Conservation (phyloP, 2,888 invertebrate species). For the Thymelicus acteon region DNA sequence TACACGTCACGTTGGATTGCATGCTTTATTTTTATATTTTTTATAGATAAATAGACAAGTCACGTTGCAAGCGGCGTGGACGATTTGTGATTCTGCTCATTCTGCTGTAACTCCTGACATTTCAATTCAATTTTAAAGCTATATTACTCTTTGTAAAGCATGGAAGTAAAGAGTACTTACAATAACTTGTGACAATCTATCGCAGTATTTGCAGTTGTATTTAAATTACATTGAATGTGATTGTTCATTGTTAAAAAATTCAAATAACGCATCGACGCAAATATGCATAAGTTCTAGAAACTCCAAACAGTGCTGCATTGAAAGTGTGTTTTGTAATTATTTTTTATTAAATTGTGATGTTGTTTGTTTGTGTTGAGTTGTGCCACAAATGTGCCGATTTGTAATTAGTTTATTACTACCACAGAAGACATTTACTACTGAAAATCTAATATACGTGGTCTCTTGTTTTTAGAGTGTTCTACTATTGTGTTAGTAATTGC, state of each 20-base stretch:
- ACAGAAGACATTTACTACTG: not conserved
- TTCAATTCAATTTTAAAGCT: slow-evolving; percentile 6
- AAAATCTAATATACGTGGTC: slow-evolving; percentile 1
- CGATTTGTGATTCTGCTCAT: slow-evolving; percentile 36
- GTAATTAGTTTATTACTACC: not conserved
- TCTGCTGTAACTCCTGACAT: slow-evolving; percentile 24
- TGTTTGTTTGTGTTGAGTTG: slow-evolving; percentile 7
- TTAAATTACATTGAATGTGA: slow-evolving; percentile 16
- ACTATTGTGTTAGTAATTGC: not conserved
- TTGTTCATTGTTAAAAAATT: not conserved
- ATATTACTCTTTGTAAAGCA: too few species aligned
- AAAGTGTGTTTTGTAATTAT: not conserved
- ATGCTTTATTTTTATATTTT: too few species aligned
- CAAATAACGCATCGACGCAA: slow-evolving; percentile 38
- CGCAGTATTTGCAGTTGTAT: not conserved
- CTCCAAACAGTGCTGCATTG: slow-evolving; percentile 17
- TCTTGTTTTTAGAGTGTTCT: too few species aligned
- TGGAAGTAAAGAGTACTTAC: too few species aligned
- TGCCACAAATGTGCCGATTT: not conserved
- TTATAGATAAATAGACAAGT: slow-evolving; percentile 50
- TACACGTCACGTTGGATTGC: too few species aligned
- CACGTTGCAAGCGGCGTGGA: slow-evolving; percentile 87
- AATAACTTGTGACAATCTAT: slow-evolving; percentile 37
- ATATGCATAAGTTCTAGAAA: slow-evolving; percentile 43
- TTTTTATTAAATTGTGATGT: not conserved